A percentile compares a stretch with the other conserved stretches of the same genome.
phyloP scores from a whole-genome alignment of 1,140 invertebrate species.

The Pseudomyrmex concolor region DNA sequence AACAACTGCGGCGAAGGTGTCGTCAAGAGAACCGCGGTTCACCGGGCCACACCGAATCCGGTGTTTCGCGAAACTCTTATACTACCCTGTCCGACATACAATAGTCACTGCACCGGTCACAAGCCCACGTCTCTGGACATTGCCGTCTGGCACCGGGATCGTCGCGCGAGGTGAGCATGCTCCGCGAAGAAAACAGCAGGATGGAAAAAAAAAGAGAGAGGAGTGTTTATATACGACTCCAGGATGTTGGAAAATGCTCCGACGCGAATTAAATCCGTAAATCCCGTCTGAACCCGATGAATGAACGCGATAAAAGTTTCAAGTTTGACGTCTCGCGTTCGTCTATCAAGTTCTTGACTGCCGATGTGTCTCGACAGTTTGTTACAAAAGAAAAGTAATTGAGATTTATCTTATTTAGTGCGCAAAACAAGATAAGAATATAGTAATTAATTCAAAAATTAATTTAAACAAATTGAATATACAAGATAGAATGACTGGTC shows the following conservation, averaged over 20 bases:
- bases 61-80: conserved; percentile 83
- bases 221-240: not conserved
- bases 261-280: conserved; percentile 34
- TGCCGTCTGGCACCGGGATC: conserved; percentile 85
- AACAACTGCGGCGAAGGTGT: conserved; percentile 80
- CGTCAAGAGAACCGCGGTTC: conserved; percentile 83
- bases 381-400: conserved; percentile 3
- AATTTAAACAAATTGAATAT: not conserved
- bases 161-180: conserved; percentile 82
- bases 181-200: conserved; percentile 1
- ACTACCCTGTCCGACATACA: conserved; percentile 79
- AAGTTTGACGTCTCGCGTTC: conserved; percentile 11
- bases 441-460: not conserved
- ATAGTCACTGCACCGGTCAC: conserved; percentile 77
- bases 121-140: conserved; percentile 82
- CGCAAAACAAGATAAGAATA: not conserved
- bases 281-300: conserved; percentile 7
- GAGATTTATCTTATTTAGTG: not conserved
- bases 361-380: not conserved
- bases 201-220: not conserved
- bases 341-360: conserved; percentile 20
- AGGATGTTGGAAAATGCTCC: not conserved
- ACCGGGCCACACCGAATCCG: conserved; percentile 83
- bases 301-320: conserved; percentile 1
- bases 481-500: not conserved